Evolutionary conservation across 2,888 invertebrate genomes (phyloP).

Genomic region (Cabera pusaria): DNA sequence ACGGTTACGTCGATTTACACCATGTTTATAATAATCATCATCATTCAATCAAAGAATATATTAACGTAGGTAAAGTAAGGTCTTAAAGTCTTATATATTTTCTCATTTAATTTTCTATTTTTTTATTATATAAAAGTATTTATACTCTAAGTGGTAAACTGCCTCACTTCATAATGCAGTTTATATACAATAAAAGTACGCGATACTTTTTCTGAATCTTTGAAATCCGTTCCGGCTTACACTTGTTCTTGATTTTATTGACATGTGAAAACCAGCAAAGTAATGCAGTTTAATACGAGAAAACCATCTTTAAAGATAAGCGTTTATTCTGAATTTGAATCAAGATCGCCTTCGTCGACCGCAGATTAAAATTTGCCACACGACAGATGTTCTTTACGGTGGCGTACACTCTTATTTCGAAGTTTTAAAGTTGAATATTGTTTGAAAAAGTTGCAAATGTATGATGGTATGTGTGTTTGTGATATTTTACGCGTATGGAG

Average conservation of each 20-base stretch:
- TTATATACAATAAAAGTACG: conserved; percentile 27
- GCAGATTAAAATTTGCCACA: conserved; percentile 31
- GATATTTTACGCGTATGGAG: conserved; percentile 56
- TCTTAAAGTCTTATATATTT: too few relatives aligned
- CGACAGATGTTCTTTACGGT: conserved; percentile 14
- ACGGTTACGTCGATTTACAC: too few relatives aligned
- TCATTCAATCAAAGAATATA: too few relatives aligned
- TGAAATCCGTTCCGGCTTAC: conserved; percentile 38
- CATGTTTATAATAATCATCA: too few relatives aligned
- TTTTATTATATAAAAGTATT: too few relatives aligned
- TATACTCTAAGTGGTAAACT: too few relatives aligned
- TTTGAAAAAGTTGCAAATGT: conserved; percentile 7
- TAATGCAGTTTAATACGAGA: neutral
- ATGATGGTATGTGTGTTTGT: conserved; percentile 33
- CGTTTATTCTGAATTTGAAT: too few relatives aligned
- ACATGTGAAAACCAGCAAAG: conserved; percentile 33
- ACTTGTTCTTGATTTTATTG: conserved; percentile 40
- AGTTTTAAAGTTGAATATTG: conserved; percentile 30
- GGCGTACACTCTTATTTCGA: conserved; percentile 11
- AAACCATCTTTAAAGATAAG: conserved; percentile 1
- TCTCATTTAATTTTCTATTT: too few relatives aligned
- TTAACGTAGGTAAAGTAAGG: too few relatives aligned
- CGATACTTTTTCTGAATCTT: conserved; percentile 27
- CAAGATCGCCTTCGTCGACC: conserved; percentile 16
- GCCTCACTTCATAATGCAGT: conserved; percentile 14